phyloP scores from a whole-genome alignment of 2,888 invertebrate genomes.

The Brachyopa scutellaris region DNA sequence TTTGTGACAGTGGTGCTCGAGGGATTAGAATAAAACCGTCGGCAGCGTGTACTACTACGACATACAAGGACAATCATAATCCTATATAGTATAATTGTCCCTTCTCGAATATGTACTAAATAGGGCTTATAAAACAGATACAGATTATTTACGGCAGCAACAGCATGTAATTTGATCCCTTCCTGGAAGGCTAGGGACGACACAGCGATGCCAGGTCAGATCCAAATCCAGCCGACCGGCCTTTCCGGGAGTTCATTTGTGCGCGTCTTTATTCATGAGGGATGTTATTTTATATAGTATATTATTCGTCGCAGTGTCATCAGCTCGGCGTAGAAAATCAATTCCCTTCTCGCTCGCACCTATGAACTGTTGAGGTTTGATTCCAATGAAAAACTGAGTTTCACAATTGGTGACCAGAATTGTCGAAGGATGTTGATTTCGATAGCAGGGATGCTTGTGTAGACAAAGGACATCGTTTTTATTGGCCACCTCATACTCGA shows the following conservation, averaged over 20 bases:
- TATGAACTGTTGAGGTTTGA: no score
- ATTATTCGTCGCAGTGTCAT: constrained; percentile 39
- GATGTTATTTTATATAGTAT: constrained; percentile 62
- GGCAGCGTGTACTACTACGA: constrained; percentile 17
- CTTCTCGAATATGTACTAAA: constrained; percentile 64
- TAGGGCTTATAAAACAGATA: constrained; percentile 71
- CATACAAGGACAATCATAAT: constrained; percentile 70
- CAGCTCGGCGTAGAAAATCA: not conserved
- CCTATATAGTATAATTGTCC: constrained; percentile 69
- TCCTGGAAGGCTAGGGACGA: constrained; percentile 60
- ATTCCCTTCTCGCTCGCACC: constrained; percentile 13
- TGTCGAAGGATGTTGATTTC: constrained; percentile 56
- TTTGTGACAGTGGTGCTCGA: constrained; percentile 11
- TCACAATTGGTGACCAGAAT: constrained; percentile 19
- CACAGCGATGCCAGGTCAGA: constrained; percentile 50
- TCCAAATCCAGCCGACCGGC: constrained; percentile 40
- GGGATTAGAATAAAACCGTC: constrained; percentile 45
- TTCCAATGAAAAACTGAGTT: constrained; percentile 11
- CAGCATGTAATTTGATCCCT: constrained; percentile 70
- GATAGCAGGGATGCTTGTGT: constrained; percentile 47
- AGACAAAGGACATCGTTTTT: constrained; percentile 56
- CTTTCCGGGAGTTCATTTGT: constrained; percentile 73
- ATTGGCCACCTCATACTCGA: constrained; percentile 49
- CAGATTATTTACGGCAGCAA: constrained; percentile 70
- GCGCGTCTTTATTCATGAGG: constrained; percentile 68